These are phyloP conservation scores for Ametastegia equiseti DNA, from an alignment of 2,888 invertebrate species.

Conservation along the genomic window DNA sequence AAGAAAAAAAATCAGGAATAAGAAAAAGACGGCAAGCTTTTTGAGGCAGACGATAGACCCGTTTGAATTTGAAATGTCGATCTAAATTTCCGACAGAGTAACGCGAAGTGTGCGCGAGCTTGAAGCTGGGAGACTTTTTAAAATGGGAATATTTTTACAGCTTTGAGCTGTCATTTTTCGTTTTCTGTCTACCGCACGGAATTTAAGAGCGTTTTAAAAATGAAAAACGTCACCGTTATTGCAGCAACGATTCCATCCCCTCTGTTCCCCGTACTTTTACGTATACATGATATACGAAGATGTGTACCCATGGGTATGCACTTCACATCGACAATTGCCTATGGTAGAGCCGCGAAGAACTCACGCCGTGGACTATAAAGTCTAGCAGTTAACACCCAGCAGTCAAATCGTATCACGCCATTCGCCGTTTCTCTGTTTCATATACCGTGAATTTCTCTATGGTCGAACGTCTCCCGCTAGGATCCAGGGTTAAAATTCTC, in stretches of 20 bases:
- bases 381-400: conserved; percentile 58
- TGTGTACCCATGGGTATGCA: neutral
- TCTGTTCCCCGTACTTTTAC: conserved; percentile 27
- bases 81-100: neutral
- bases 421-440: conserved; percentile 54
- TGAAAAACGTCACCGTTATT: conserved; percentile 50
- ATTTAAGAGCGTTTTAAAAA: conserved; percentile 60
- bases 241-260: conserved; percentile 47
- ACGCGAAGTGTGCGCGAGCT: neutral
- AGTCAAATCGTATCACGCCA: conserved; percentile 55
- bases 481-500: conserved; percentile 36
- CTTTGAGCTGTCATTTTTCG: conserved; percentile 49
- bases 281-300: no score
- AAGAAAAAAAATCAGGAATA: neutral
- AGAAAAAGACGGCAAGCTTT: neutral
- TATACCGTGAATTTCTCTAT: conserved; percentile 44
- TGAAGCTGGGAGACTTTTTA: conserved; percentile 8
- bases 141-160: conserved; percentile 38
- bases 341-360: conserved; percentile 33
- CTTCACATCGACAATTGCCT: neutral
- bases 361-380: conserved; percentile 57
- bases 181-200: conserved; percentile 55
- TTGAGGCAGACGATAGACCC: neutral
- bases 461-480: conserved; percentile 14
- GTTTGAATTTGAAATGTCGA: conserved; percentile 2